phyloP scores from a whole-genome alignment of 2,113 vertebrate genomes.

The Cavia aperea region DNA sequence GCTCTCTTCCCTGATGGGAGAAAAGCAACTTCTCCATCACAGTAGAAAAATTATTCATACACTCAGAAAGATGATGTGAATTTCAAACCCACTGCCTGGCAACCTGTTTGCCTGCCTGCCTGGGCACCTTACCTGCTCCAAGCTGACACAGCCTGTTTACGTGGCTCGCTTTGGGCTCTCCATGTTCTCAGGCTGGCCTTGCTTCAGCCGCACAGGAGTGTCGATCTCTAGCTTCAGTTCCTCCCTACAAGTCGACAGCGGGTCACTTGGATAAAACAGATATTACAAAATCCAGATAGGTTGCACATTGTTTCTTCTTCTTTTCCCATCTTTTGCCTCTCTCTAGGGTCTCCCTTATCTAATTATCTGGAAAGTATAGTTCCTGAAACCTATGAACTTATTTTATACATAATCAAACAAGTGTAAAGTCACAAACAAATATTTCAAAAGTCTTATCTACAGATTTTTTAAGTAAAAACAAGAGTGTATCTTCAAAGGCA shows the following conservation, averaged over 20 bases:
- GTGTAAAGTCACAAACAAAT: not conserved
- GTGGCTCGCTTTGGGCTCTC: no score
- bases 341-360: not conserved
- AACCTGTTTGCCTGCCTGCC: no score
- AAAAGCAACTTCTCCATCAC: no score
- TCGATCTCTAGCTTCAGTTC: no score
- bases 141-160: no score
- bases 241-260: not conserved
- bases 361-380: not conserved
- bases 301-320: not conserved
- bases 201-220: no score
- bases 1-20: no score
- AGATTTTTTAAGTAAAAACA: slow-evolving; percentile 28
- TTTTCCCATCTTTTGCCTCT: not conserved
- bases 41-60: no score
- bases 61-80: no score
- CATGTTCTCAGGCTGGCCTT: no score
- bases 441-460: not conserved
- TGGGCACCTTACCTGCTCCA: no score
- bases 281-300: not conserved
- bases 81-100: no score
- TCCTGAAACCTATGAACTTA: not conserved
- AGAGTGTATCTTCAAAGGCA: slow-evolving; percentile 7
- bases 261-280: not conserved
- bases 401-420: slow-evolving; percentile 29